These are phyloP conservation scores for Pristionchus fissidentatus DNA, from an alignment of 2,888 invertebrate species.

Conservation along the genomic window DNA sequence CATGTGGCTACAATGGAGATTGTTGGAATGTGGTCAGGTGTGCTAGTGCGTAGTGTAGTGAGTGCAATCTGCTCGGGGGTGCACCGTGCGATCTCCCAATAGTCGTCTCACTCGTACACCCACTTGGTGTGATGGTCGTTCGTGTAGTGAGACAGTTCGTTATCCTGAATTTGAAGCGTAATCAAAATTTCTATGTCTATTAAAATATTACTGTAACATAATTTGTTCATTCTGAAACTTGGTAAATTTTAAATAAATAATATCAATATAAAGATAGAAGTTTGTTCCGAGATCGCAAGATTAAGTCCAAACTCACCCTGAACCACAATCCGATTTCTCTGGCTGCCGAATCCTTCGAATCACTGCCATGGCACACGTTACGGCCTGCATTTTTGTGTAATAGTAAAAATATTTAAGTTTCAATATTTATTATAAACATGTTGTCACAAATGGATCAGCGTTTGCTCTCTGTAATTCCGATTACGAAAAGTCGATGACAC, in stretches of 20 bases:
- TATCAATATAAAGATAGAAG: background rate
- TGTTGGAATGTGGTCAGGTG: background rate
- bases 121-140: conserved; percentile 34
- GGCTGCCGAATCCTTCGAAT: conserved; percentile 92
- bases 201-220: no score
- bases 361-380: conserved; percentile 96
- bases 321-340: conserved; percentile 97
- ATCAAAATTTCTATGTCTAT: no score
- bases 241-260: background rate
- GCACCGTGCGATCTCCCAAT: background rate
- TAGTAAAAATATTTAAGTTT: no score
- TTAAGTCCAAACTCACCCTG: conserved; percentile 72
- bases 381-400: no score
- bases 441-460: no score
- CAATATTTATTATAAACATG: background rate
- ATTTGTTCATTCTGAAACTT: no score
- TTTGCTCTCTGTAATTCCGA: no score
- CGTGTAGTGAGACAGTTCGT: conserved; percentile 30
- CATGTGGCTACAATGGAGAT: background rate
- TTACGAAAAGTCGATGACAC: no score
- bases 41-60: background rate
- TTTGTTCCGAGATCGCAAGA: background rate
- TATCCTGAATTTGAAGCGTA: background rate
- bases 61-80: background rate
- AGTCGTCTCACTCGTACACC: conserved; percentile 34